Conservation (phyloP, 2,797 vertebrate species). For the Aulostomus chinensis region DNA sequence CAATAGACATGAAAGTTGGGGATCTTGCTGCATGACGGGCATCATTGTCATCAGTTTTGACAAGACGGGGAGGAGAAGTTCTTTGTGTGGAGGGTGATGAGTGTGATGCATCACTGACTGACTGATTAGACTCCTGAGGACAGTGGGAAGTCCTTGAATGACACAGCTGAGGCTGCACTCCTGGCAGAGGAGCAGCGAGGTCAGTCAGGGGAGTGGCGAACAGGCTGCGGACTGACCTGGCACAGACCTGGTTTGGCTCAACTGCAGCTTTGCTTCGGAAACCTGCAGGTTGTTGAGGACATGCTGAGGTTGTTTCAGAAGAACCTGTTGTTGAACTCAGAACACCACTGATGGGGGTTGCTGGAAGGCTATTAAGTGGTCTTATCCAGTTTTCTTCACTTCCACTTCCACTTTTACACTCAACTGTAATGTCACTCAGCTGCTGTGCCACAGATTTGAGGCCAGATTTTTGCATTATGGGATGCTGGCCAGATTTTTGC, state of each 20-base stretch:
- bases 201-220: constrained; percentile 45
- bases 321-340: not conserved
- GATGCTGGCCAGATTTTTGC: too few relatives aligned
- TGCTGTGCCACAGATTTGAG: not conserved
- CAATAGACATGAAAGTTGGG: not conserved
- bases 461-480: too few relatives aligned
- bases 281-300: not conserved
- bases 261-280: not conserved
- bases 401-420: not conserved
- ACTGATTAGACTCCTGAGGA: not conserved
- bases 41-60: not conserved
- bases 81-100: not conserved
- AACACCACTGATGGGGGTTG: constrained; percentile 2
- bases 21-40: not conserved
- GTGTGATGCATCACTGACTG: not conserved
- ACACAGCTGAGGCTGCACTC: not conserved
- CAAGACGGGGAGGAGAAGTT: rapidly evolving
- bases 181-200: not conserved
- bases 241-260: not conserved
- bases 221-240: constrained; percentile 34
- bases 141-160: not conserved
- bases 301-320: not conserved
- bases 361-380: constrained; percentile 39
- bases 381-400: constrained; percentile 4
- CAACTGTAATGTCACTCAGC: not conserved